Percentiles rank a stretch among this genome's conserved stretches.
Conservation (phyloP, 2,888 invertebrate genomes). For the Pollenia griseotomentosa region DNA sequence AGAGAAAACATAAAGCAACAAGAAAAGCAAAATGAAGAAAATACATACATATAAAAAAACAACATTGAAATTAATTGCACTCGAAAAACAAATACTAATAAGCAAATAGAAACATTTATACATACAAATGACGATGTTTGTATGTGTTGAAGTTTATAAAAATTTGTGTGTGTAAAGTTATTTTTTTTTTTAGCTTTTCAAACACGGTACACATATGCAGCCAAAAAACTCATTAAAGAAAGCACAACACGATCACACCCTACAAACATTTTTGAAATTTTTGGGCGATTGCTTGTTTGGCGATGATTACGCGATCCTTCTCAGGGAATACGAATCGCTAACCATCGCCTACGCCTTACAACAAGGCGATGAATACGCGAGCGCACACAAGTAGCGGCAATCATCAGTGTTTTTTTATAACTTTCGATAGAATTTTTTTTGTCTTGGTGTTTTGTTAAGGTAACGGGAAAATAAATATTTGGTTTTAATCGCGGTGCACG, state of each 20-base stretch:
- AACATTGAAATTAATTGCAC: slow-evolving; percentile 72
- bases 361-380: no score
- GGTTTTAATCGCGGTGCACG: no score
- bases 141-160: not conserved
- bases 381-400: no score
- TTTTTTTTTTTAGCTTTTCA: not conserved
- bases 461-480: no score
- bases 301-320: no score
- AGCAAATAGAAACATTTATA: slow-evolving; percentile 14
- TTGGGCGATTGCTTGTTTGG: no score
- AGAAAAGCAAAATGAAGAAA: slow-evolving; percentile 9
- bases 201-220: slow-evolving; percentile 65
- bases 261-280: no score
- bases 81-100: slow-evolving; percentile 47
- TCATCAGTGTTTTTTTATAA: no score
- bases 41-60: not conserved
- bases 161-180: not conserved
- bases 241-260: slow-evolving; percentile 51
- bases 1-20: slow-evolving; percentile 47
- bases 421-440: no score
- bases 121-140: not conserved
- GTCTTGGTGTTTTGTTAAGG: no score
- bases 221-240: slow-evolving; percentile 71
- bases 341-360: no score
- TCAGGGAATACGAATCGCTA: no score